Base-by-base conservation (phyloP, 2,797 vertebrate genomes). In the Percopsis omiscomaycus region DNA sequence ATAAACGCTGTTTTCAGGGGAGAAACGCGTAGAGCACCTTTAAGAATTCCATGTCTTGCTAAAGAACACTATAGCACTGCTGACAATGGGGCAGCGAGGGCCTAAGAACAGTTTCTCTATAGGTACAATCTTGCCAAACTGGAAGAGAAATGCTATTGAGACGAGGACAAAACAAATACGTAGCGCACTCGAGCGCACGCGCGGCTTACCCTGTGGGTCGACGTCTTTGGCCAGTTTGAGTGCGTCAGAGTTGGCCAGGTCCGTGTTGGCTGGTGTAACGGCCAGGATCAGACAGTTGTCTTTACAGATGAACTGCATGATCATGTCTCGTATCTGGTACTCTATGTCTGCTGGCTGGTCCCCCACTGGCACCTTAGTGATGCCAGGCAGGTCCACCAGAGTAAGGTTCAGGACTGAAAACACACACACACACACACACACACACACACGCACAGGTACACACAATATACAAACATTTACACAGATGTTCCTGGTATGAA, bases 151-250 rank as follows among this genome's bases (percentile, higher is more conserved):
- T 42, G 6, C 37, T 37, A 37, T 37, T 2, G 1, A 37, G 32
- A 37, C 32, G 9, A 42, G 6, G 37, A 42, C 37, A 42, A 42
- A 42, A 22, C 22, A 8, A 42, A 42, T 42, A 42, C 9, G 37
- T 42, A 22, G 22, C 22, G 22, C 22, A 22, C 22, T 22, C 22
- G 22, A 22, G 3, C 37, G 9, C 14, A 29, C 5, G 15, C 32
- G 4, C 15, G 30, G n/a, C 71, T 72, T 69, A 96, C 96, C 96
- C 87, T 96, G 96, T 0, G 96, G 96, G 74, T 98, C 96, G 0
- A 98, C 96, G 48, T 98, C 96, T 83, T 98, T 98, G n/a, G 95
- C 84, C 62, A 98, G 89, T 84, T 98, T 98, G 61, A 98, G 95
- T 0, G 96, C 96, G 0, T 98, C 96, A 0, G 96, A 98, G 86